phyloP scores from a whole-genome alignment of 2,888 invertebrate genomes.

The Lumbricus terrestris region DNA sequence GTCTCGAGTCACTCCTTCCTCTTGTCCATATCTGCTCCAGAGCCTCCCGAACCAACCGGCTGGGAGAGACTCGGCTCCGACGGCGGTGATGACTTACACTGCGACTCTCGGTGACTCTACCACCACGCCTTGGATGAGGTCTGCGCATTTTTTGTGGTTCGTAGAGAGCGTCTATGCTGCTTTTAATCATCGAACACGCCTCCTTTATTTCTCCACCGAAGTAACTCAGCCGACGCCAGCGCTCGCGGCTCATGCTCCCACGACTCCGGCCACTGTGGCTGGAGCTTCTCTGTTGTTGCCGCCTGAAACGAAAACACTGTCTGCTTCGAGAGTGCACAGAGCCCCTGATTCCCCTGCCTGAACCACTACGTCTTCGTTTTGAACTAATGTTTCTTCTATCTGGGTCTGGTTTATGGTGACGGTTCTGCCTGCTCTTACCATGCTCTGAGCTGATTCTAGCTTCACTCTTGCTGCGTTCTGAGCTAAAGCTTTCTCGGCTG shows the following conservation, averaged over 20 bases:
- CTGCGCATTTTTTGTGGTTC: neutral
- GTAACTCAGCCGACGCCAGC: neutral
- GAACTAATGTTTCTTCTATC: neutral
- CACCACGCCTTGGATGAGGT: neutral
- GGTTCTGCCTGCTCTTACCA: neutral
- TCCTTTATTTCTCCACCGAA: neutral
- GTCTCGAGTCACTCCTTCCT: neutral
- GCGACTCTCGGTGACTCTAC: neutral
- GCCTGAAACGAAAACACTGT: neutral
- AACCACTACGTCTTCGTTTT: neutral
- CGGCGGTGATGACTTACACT: neutral
- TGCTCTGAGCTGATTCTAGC: neutral
- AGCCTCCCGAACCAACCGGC: neutral
- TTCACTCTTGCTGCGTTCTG: too few species aligned
- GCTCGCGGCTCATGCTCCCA: neutral
- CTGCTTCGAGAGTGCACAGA: neutral
- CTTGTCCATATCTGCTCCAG: neutral
- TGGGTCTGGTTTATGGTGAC: neutral
- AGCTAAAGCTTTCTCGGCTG: too few species aligned
- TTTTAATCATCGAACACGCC: neutral
- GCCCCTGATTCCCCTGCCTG: neutral
- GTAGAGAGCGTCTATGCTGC: neutral
- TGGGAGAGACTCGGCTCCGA: neutral
- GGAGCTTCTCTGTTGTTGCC: neutral
- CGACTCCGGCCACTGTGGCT: neutral